phyloP scores from a whole-genome alignment of 2,113 vertebrate genomes.

The Panthera tigris region DNA sequence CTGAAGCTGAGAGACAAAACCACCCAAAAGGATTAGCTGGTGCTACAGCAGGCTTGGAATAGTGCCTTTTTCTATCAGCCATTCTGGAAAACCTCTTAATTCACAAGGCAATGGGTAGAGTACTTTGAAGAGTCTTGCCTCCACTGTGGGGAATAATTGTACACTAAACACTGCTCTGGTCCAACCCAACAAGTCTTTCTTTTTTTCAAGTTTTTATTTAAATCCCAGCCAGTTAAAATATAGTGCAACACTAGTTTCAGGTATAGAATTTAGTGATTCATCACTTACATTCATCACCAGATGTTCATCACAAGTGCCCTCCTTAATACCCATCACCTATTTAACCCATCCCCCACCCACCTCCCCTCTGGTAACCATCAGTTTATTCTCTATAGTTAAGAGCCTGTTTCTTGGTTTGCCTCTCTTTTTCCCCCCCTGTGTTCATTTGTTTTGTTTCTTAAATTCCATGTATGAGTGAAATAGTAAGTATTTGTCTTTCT shows the following conservation, averaged over 20 bases:
- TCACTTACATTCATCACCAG: neutral
- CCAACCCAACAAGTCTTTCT: neutral
- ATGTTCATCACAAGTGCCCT: neutral
- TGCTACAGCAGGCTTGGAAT: neutral
- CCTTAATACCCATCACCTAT: neutral
- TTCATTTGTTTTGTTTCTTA: neutral
- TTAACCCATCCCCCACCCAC: neutral
- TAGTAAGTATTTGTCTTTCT: neutral
- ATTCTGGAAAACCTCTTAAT: neutral
- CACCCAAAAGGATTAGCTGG: neutral
- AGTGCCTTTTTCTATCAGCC: neutral
- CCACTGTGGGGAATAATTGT: neutral
- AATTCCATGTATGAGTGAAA: neutral
- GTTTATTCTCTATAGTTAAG: neutral
- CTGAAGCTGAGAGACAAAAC: neutral
- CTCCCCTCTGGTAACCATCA: neutral
- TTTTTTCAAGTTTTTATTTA: neutral
- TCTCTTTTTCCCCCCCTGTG: neutral
- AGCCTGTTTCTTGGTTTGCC: neutral
- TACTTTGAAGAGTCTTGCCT: neutral
- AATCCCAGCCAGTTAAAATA: neutral
- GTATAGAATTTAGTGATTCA: neutral
- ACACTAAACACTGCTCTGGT: neutral
- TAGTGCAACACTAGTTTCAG: neutral
- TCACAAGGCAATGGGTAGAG: neutral